Conservation (phyloP, 2,797 vertebrate genomes). For the Sphenodon punctatus region DNA sequence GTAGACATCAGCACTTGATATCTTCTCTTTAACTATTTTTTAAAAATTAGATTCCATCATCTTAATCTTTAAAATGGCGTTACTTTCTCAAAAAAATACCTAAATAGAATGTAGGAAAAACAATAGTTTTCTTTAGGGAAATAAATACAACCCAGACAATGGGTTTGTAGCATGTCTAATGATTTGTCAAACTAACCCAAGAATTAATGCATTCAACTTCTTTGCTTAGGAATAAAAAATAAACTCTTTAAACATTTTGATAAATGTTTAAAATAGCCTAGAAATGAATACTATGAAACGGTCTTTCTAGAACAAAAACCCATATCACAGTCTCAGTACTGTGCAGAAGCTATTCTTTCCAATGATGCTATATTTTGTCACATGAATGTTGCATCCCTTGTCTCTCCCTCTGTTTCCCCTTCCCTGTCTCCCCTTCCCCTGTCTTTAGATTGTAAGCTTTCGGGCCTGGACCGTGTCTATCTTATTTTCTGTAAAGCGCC, state of each 20-base stretch:
- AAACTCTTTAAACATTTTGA: not conserved
- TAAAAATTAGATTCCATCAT: not conserved
- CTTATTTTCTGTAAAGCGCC: too few relatives aligned
- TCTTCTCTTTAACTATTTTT: not conserved
- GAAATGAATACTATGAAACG: not conserved
- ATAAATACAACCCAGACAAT: rapidly evolving
- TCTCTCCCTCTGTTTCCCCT: too few relatives aligned
- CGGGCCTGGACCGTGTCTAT: too few relatives aligned
- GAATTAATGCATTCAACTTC: not conserved
- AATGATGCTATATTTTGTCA: not conserved
- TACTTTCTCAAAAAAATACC: not conserved
- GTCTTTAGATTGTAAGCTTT: too few relatives aligned
- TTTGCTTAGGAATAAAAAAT: not conserved
- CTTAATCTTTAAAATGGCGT: not conserved
- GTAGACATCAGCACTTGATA: not conserved
- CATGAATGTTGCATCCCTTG: too few relatives aligned
- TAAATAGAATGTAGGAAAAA: not conserved
- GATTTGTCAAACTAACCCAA: not conserved
- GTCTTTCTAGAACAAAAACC: not conserved
- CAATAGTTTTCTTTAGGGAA: not conserved
- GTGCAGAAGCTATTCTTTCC: not conserved
- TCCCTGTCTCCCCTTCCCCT: too few relatives aligned
- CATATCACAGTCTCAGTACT: not conserved
- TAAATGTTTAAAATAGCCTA: not conserved
- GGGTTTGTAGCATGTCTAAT: not conserved